These are phyloP conservation scores for Enteromius treurensis DNA, from an alignment of 2,797 vertebrate genomes.

Conservation along the genomic window DNA sequence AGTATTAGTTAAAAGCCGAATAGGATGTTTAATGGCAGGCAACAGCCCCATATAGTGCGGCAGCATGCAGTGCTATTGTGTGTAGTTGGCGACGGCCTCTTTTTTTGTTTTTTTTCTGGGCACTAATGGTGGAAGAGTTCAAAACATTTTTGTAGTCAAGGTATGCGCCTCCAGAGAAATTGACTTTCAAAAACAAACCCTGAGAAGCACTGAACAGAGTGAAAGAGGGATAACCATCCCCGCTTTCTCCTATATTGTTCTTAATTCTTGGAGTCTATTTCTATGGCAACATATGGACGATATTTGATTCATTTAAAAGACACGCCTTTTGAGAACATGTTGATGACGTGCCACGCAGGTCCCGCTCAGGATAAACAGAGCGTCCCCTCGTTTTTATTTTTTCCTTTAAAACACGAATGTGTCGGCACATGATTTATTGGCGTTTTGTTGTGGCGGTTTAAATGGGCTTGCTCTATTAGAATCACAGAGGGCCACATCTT, in stretches of 20 bases:
- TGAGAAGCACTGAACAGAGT: neutral
- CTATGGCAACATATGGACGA: constrained; percentile 3
- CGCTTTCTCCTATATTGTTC: neutral
- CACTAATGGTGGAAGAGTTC: neutral
- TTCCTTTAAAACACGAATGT: constrained; percentile 8
- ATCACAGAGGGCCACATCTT: constrained; percentile 74
- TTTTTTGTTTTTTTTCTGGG: neutral
- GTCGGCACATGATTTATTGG: constrained; percentile 69
- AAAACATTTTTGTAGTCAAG: neutral
- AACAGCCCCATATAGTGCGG: neutral
- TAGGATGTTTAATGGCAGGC: neutral
- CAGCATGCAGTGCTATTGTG: neutral
- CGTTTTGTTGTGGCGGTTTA: constrained; percentile 78
- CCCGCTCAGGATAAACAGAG: constrained; percentile 43
- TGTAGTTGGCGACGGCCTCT: neutral
- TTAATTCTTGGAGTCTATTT: constrained; percentile 8
- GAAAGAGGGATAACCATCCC: constrained; percentile 3
- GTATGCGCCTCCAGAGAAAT: neutral
- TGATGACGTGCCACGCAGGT: constrained; percentile 49
- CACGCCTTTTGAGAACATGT: constrained; percentile 36
- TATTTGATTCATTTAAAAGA: constrained; percentile 9
- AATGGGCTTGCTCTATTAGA: constrained; percentile 77
- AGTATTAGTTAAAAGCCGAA: neutral
- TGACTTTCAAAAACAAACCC: neutral
- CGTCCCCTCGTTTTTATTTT: constrained; percentile 27